Base-by-base conservation (phyloP, 92 coral and sea anemone genomes). In the Paragorgia papillata region DNA sequence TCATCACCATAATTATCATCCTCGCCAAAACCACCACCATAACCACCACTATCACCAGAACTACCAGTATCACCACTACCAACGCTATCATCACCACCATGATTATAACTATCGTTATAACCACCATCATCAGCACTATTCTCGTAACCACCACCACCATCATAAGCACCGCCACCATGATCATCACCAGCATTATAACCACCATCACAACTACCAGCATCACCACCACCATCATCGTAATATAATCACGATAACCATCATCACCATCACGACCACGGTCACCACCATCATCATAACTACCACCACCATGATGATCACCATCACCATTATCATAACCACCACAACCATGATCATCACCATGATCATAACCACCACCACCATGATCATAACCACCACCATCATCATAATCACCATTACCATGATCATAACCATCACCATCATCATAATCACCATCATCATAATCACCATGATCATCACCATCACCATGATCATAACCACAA, bases 361-460 rank as follows among this genome's bases (percentile, higher is more conserved):
- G 2, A 46, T 46, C 53, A 46, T 6, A 46, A 46, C 15, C 9
- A 15, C n/a, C n/a, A 46, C 53, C n/a, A n/a, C n/a, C n/a, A n/a
- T n/a, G n/a, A n/a, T n/a, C n/a, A n/a, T n/a, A n/a, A n/a, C n/a
- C n/a, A n/a, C n/a, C n/a, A n/a, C n/a, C n/a, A n/a, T n/a, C n/a
- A n/a, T n/a, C n/a, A 46, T 46, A 2, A 7, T 46, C 9, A 15
- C 53, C 2, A 46, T 2, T 46, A 46, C 15, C 53, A 46, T n/a
- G n/a, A n/a, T 46, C 9, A 15, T 46, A 9, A 46, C n/a, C 53
- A 15, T 46, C n/a, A 15, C 53, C 15, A 7, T 6, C 17, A 21
- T n/a, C 7, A 33, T 14, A 51, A 74, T 56, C 63, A 86, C 97
- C 97, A n/a, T n/a, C n/a, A n/a, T n/a, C n/a, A n/a, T n/a, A n/a